Evolutionary conservation across 2,888 invertebrate genomes (phyloP).

Genomic region (Nycteola revayana): DNA sequence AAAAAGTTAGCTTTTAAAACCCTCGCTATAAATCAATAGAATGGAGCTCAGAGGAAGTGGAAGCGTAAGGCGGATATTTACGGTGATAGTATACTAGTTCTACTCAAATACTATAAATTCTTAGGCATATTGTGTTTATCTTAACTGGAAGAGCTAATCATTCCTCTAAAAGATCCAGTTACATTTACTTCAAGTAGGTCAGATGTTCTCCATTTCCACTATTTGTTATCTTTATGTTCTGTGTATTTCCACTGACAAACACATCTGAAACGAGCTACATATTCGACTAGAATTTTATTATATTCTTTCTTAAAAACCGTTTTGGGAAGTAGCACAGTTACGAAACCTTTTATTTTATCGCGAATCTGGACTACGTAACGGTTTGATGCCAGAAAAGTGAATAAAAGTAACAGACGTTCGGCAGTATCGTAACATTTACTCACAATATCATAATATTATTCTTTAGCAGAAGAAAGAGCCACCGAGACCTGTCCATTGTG

Average conservation of each 20-base stretch:
- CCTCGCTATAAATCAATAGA: slow-evolving; percentile 74
- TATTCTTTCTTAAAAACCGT: slow-evolving; percentile 3
- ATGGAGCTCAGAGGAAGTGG: slow-evolving; percentile 66
- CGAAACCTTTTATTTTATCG: slow-evolving; percentile 22
- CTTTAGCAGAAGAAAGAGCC: slow-evolving; percentile 32
- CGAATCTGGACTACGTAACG: slow-evolving; percentile 26
- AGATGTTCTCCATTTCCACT: too few species aligned
- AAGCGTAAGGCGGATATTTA: slow-evolving; percentile 70
- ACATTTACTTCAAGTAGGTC: too few species aligned
- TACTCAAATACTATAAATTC: slow-evolving; percentile 60
- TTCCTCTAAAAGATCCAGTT: slow-evolving; percentile 16
- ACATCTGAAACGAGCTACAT: too few species aligned
- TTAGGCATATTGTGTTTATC: slow-evolving; percentile 57
- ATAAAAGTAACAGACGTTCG: slow-evolving; percentile 24
- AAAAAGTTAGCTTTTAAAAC: slow-evolving; percentile 79
- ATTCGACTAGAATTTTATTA: too few species aligned
- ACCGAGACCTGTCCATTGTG: slow-evolving; percentile 53
- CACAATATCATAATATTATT: slow-evolving; percentile 39
- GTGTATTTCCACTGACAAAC: too few species aligned
- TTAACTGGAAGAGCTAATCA: slow-evolving; percentile 58
- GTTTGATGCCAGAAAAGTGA: slow-evolving; percentile 17
- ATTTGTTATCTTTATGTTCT: too few species aligned
- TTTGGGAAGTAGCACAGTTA: slow-evolving; percentile 16
- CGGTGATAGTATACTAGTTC: slow-evolving; percentile 59
- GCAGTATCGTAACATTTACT: slow-evolving; percentile 31